Evolutionary conservation across 2,113 vertebrate species (phyloP), one percentile per base, ranked within the genome.

Genomic region (Damaliscus lunatus): DNA sequence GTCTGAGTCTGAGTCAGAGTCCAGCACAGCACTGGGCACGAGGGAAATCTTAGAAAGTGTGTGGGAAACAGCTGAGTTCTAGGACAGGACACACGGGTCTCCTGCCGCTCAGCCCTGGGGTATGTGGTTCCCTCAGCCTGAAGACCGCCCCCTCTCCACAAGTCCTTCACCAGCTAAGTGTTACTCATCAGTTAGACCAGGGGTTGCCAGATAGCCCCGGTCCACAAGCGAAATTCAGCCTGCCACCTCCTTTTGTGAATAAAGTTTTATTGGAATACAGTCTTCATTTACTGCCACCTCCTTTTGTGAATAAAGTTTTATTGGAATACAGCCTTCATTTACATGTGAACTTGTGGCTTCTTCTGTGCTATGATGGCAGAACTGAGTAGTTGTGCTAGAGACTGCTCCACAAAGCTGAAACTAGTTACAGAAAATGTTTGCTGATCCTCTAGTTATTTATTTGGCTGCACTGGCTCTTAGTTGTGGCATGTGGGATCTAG

Each of bases 61-160:
- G 0, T 33, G 67, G 71, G 9, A 31, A 85, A 50, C 11, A 25
- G 1, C 36, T 9, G 29, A 48, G 48, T 3, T 31, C 57, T 17
- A 5, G 4, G 3, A 13, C 23, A 36, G 43, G 78, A 50, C 23
- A 12, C 29, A 1, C 0, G 1, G 84, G 52, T 16, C 53, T 31
- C 31, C 81, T 31, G 40, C 59, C 29, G 15, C 36, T 43, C 40
- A 31, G 71, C 53, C 25, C 15, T 46, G 1, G 3, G 9, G 52
- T 14, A 2, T 14, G 48, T 84, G 64, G n/a, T 67, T 59, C 48
- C 91, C 50, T 19, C 21, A 0, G 0, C 46, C 43, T 21, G 29
- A 9, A 60, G 7, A 40, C 81, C 27, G 53, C 21, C 43, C 21
- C 5, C 2, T 21, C 43, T 5, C 4, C 21, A 0, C 40, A 11